Evolutionary conservation across 2,797 vertebrate genomes (phyloP), one percentile per base, ranked within the genome.

Genomic region (Taenioides sp.): DNA sequence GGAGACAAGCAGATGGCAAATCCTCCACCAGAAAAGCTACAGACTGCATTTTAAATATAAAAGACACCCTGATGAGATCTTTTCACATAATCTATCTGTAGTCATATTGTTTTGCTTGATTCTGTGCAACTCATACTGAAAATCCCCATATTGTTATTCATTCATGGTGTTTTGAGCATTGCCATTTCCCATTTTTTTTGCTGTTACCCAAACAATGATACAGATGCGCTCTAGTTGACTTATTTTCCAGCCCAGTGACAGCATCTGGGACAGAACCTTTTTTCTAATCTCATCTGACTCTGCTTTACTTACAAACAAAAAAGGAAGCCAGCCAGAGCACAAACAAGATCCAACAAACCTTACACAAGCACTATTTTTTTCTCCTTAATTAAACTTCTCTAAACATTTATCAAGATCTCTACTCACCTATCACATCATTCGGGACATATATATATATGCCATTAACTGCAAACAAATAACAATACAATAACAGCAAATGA

Each of bases 121-220:
- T n/a, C 18, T 37, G 18, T n/a, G 60, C 25, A 3, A n/a, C 17
- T 34, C 18, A 7, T 7, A 18, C 14, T 25, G 4, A 25, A 58
- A n/a, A 60, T 18, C 28, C 12, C 25, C 12, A 31, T 11, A 62
- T 62, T 34, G 3, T 28, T n/a, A 37, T 62, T 80, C 80, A 52
- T 78, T 67, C 67, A 17, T 25, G 67, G 52, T 43, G 71, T 84
- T 79, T 6, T 69, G 80, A 77, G 76, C 79, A 57, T 43, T 78
- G 68, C 69, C 17, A 69, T 76, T 78, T 71, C 22, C 67, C 23
- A 84, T 77, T 87, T 89, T 77, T 27, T 78, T 85, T 85, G 78
- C 70, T 7, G 76, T 68, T 67, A 77, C 77, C 76, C 76, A 85
- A 90, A 86, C 85, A 86, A 82, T 76, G 85, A 79, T 81, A 75